Evolutionary conservation across 23 tunicate genomes (phyloP).

Genomic region (Clavelina lepadiformis): DNA sequence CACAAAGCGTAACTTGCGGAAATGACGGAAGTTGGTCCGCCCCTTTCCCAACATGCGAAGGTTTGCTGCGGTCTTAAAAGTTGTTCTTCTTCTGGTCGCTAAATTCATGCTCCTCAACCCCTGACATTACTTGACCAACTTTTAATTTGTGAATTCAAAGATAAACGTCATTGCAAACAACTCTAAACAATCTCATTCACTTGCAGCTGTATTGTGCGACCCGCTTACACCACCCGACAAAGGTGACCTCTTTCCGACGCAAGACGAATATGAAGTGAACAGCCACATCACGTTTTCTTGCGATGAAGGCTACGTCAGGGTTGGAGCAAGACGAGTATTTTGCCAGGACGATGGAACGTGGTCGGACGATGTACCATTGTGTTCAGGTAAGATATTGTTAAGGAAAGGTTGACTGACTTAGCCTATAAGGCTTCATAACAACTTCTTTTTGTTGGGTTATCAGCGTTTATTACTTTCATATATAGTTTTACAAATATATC

Average conservation of each 20-base stretch:
- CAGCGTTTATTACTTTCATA: not conserved
- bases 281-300: slow-evolving; percentile 19
- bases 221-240: slow-evolving; percentile 17
- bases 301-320: slow-evolving; percentile 28
- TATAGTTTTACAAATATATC: not conserved
- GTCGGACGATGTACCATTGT: not conserved
- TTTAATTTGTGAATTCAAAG: too few species aligned
- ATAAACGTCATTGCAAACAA: too few species aligned
- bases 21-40: slow-evolving; percentile 29
- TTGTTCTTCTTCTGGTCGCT: too few species aligned
- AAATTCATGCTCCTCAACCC: too few species aligned
- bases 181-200: not conserved
- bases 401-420: too few species aligned
- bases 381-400: too few species aligned
- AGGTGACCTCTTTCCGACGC: slow-evolving; percentile 14
- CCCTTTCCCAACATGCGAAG: slow-evolving; percentile 28
- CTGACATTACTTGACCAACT: too few species aligned
- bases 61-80: slow-evolving; percentile 5
- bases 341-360: slow-evolving; percentile 11
- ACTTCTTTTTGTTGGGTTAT: not conserved
- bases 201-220: slow-evolving; percentile 28
- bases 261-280: slow-evolving; percentile 10
- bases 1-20: slow-evolving; percentile 5
- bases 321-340: not conserved
- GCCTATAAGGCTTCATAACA: too few species aligned